Percentiles rank a stretch among this genome's conserved stretches.
Conservation (phyloP, 1,140 invertebrate species). For the Leptinotarsa undecemlineata region DNA sequence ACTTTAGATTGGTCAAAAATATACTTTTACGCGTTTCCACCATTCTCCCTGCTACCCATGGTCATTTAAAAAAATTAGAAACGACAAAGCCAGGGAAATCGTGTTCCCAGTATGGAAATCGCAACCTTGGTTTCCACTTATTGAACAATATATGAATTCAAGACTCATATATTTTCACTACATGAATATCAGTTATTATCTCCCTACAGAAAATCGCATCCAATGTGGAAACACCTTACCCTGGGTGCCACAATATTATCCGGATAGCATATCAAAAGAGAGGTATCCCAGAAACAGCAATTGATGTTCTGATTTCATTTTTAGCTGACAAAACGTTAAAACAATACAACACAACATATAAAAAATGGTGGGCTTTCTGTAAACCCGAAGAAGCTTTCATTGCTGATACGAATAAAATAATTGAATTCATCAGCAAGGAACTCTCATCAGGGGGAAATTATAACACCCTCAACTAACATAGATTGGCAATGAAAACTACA, state of each 20-base stretch:
- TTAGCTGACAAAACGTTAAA: no score
- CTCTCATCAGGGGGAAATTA: no score
- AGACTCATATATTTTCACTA: slow-evolving; percentile 24
- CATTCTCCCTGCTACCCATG: no score
- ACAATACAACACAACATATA: no score
- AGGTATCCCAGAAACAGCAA: background rate
- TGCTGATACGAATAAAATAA: no score
- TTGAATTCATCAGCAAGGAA: no score
- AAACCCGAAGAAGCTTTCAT: no score
- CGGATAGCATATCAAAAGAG: background rate
- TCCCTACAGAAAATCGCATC: slow-evolving; percentile 31
- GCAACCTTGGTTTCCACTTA: slow-evolving; percentile 48
- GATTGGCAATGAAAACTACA: no score
- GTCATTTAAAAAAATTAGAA: slow-evolving; percentile 36
- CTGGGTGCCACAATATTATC: background rate
- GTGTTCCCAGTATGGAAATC: slow-evolving; percentile 38
- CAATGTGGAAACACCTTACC: background rate
- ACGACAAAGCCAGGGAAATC: slow-evolving; percentile 17
- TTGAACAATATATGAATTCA: slow-evolving; percentile 13
- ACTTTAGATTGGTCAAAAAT: no score
- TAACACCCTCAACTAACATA: no score
- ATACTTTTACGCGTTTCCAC: no score
- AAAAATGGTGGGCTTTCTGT: no score
- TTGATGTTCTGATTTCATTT: background rate
- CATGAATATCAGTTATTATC: slow-evolving; percentile 24